Base-by-base conservation (phyloP, 2,888 invertebrate genomes). In the Sepioteuthis lessoniana region DNA sequence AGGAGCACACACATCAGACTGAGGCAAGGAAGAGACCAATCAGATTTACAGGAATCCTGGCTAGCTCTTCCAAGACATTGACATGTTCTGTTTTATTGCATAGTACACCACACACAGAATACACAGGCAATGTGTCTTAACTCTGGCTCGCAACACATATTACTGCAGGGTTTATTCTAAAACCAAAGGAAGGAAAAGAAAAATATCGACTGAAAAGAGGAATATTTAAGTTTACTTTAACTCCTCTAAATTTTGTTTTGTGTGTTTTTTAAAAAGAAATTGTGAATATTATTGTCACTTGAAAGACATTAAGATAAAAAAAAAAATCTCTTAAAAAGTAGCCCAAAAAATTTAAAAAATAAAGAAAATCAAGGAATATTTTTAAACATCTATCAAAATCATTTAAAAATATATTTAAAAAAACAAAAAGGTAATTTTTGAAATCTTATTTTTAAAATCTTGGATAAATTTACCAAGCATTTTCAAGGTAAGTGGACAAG, bases 11-110 rank as follows among this genome's bases (percentile, higher is more conserved):
- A 76, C n/a, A 76, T n/a, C 76, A 76, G 76, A 76, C 21, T 76
- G n/a, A n/a, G n/a, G 76, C n/a, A 76, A 76, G n/a, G n/a, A 76
- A 76, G 76, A 76, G 76, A 76, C 76, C 76, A 76, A 76, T 76
- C 76, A 76, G 76, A 76, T 76, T 76, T 10, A 76, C n/a, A 76
- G n/a, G n/a, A 76, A 76, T 76, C n/a, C 76, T 76, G 76, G 76
- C 76, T 13, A 76, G 76, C 76, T 76, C n/a, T 76, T 76, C 76
- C 76, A 76, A 76, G 76, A 76, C 76, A n/a, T 76, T 76, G 60
- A 60, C 60, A 76, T n/a, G 76, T 76, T 76, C 76, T 1, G n/a
- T 76, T 76, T 76, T n/a, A 76, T 76, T 76, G 76, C 76, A 76
- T n/a, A 76, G 76, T n/a, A 76, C 76, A 76, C 76, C 3, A n/a